These are phyloP conservation scores for Meriones unguiculatus DNA, from an alignment of 2,113 vertebrate species.

Conservation along the genomic window DNA sequence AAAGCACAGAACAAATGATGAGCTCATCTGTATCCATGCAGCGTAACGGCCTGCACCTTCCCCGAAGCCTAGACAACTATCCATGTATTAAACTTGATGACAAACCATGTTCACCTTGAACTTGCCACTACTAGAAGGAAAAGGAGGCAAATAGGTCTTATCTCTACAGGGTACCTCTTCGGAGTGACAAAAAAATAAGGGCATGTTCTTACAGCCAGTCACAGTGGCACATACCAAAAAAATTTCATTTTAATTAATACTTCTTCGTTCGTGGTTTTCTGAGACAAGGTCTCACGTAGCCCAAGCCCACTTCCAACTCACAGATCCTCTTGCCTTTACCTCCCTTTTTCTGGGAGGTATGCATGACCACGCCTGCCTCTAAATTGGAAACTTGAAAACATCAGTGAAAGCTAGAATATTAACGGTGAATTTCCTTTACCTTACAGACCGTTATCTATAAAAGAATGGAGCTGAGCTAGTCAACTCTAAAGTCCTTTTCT, in stretches of 20 bases:
- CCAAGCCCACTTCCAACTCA: neutral
- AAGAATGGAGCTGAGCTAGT: neutral
- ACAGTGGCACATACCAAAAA: neutral
- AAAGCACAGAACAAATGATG: neutral
- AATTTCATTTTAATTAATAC: neutral
- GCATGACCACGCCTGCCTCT: neutral
- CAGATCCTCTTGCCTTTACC: neutral
- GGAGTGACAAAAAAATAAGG: neutral
- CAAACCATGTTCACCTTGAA: slow-evolving; percentile 39
- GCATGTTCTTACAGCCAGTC: neutral
- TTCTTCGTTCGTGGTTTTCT: neutral
- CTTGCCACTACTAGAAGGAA: neutral
- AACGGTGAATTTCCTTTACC: neutral
- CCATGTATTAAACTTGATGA: slow-evolving; percentile 5
- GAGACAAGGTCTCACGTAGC: neutral
- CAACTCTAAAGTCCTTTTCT: neutral
- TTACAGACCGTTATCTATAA: slow-evolving; percentile 6
- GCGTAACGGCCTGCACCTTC: neutral
- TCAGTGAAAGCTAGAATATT: slow-evolving; percentile 16
- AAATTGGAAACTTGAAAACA: neutral
- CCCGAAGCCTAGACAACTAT: neutral
- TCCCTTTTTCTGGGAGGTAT: neutral
- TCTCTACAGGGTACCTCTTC: neutral
- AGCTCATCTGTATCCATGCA: neutral
- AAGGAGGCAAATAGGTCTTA: slow-evolving; percentile 4